Percentiles rank a stretch among this genome's conserved stretches.
Evolutionary conservation across 2,113 vertebrate species (phyloP).

Genomic region (Eretmochelys imbricata): DNA sequence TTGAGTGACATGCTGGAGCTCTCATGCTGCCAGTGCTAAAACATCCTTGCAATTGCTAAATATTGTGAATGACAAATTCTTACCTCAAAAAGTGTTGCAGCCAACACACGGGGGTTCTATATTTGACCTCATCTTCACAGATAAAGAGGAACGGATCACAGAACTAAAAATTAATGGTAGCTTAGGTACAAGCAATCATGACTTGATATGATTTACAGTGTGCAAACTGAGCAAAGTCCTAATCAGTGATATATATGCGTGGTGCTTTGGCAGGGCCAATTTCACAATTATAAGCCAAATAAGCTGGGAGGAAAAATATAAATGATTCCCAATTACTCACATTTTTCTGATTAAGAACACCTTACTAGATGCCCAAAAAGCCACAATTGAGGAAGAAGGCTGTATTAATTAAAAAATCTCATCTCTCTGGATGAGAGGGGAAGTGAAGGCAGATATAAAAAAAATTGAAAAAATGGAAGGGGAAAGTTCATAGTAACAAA

Average conservation of each 20-base stretch:
- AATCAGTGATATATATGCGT: neutral
- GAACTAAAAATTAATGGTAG: neutral
- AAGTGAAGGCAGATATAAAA: neutral
- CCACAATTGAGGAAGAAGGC: neutral
- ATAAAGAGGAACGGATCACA: neutral
- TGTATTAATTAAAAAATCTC: neutral
- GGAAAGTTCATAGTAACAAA: neutral
- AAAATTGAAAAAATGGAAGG: neutral
- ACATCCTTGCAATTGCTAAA: neutral
- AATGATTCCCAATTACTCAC: no score
- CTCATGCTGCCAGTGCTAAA: neutral
- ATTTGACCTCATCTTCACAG: neutral
- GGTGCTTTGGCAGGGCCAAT: neutral
- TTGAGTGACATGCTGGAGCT: neutral
- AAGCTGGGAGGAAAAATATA: neutral
- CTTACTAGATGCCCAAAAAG: neutral
- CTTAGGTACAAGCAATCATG: neutral
- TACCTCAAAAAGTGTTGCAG: neutral
- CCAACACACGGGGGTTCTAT: neutral
- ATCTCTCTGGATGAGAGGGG: neutral
- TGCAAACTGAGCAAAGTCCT: neutral
- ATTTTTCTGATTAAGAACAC: neutral
- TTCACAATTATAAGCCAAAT: neutral
- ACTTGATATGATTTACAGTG: neutral
- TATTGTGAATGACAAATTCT: neutral